Evolutionary conservation across 2,888 invertebrate genomes (phyloP).

Genomic region (Balanococcus diminutus): DNA sequence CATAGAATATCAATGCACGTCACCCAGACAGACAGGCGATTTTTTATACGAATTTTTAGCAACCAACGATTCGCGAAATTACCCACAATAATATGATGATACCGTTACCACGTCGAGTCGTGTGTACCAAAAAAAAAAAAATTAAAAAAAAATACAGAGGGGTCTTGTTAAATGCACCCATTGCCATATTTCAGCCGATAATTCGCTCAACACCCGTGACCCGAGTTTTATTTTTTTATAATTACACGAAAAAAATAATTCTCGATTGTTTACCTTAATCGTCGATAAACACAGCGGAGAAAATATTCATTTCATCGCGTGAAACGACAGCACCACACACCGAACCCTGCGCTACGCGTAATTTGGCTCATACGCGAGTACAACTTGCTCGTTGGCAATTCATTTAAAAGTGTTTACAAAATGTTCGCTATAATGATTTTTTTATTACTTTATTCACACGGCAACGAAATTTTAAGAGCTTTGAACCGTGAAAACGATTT

Average conservation of each 20-base stretch:
- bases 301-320: not conserved
- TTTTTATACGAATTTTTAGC: not conserved
- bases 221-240: no score
- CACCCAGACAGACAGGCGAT: not conserved
- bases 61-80: not conserved
- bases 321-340: not conserved
- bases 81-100: no score
- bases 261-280: not conserved
- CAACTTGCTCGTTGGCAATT: not conserved
- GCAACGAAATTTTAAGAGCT: not conserved
- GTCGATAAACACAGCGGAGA: not conserved
- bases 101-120: not conserved
- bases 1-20: constrained; percentile 18
- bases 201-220: not conserved
- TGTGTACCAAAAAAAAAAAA: not conserved
- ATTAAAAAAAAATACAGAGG: no score
- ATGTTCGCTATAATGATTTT: not conserved
- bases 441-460: constrained; percentile 22
- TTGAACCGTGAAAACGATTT: constrained; percentile 2
- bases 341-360: not conserved
- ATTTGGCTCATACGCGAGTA: not conserved
- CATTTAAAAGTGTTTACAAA: not conserved
- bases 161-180: no score
- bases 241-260: not conserved
- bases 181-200: not conserved